Percentiles rank a stretch among this genome's conserved stretches.
Conservation (phyloP, 30 jellyfish, hydroid and myxozoan genomes). For the Phacellophora camtschatica region DNA sequence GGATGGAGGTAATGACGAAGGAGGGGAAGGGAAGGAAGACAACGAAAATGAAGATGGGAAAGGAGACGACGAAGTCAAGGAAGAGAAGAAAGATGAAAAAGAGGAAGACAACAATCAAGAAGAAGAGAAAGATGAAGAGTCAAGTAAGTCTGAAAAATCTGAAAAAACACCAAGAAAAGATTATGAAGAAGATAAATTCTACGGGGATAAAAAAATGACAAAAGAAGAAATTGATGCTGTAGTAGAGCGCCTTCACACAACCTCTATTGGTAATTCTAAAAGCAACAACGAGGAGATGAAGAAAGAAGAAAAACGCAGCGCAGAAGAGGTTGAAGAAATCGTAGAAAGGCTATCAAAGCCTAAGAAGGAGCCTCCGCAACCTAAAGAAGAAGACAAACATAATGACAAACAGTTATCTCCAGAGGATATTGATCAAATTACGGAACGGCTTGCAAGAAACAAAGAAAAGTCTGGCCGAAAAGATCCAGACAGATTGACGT, state of each 20-base stretch:
- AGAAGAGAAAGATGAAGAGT: not conserved
- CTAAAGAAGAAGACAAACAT: not conserved
- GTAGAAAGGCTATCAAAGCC: slow-evolving; percentile 45
- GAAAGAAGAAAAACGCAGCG: slow-evolving; percentile 7
- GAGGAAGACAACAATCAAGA: not conserved
- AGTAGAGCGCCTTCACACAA: slow-evolving; percentile 31
- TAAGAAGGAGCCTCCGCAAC: slow-evolving; percentile 4
- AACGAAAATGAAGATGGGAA: not conserved
- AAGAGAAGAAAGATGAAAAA: not conserved
- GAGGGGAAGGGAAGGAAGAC: not conserved
- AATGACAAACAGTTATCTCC: slow-evolving; percentile 10
- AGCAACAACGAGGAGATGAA: not conserved
- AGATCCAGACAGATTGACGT: slow-evolving; percentile 43
- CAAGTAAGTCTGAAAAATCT: not conserved
- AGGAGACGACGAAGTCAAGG: not conserved
- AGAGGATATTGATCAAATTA: slow-evolving; percentile 31
- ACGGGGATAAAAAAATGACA: slow-evolving; percentile 32
- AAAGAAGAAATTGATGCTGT: slow-evolving; percentile 12
- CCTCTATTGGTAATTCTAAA: slow-evolving; percentile 4
- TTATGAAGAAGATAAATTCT: not conserved
- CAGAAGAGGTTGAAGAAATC: slow-evolving; percentile 50
- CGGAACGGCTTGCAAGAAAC: slow-evolving; percentile 37
- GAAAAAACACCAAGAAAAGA: not conserved
- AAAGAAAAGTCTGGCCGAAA: slow-evolving; percentile 7
- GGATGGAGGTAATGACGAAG: not conserved